Percentiles rank a stretch among this genome's conserved stretches.
phyloP scores from a whole-genome alignment of 2,797 vertebrate genomes.

The Tadarida brasiliensis region DNA sequence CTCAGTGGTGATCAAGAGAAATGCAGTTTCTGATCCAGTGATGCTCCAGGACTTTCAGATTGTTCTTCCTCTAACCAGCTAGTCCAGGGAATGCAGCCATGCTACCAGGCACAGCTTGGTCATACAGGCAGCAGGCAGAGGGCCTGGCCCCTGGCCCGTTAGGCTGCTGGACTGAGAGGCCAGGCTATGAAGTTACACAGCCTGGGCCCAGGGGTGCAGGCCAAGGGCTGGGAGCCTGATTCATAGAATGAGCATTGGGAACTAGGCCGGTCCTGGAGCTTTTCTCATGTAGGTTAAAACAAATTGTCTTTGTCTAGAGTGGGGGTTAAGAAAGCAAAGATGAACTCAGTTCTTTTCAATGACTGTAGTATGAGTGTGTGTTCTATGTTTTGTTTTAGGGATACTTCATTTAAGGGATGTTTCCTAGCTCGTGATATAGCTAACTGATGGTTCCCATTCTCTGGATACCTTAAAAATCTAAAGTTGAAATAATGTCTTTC shows the following conservation, averaged over 20 bases:
- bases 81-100: too few species aligned
- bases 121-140: neutral
- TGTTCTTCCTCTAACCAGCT: neutral
- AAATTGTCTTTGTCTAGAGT: neutral
- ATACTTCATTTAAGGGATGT: neutral
- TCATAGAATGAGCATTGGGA: neutral
- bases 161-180: neutral
- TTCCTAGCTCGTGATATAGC: neutral
- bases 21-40: neutral
- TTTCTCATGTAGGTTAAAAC: neutral
- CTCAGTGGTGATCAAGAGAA: neutral
- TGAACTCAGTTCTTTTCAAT: neutral
- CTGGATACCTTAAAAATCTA: neutral
- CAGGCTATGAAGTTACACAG: fast-evolving
- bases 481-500: neutral
- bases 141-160: neutral
- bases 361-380: neutral
- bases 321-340: neutral
- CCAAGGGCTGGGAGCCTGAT: neutral
- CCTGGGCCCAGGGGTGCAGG: neutral
- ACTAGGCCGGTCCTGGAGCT: neutral
- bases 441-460: neutral
- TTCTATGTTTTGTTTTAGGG: neutral
- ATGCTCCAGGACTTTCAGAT: neutral
- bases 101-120: neutral